Evolutionary conservation across 2,797 vertebrate species (phyloP).

Genomic region (Anas bernieri): DNA sequence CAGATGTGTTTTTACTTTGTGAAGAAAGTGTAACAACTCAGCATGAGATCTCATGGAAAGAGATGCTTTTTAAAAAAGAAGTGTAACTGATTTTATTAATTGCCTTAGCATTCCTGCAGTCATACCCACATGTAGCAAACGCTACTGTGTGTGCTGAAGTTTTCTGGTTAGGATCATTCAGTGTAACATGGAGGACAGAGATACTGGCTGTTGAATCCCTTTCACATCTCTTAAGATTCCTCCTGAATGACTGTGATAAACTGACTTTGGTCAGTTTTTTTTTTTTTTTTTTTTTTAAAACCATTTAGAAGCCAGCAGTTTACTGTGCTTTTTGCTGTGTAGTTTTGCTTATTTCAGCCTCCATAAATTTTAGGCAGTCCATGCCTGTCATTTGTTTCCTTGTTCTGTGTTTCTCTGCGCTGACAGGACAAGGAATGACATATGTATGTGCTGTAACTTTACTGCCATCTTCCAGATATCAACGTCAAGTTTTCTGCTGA

Average conservation of each 20-base stretch:
- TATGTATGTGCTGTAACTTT: neutral
- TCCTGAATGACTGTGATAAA: neutral
- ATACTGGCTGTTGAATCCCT: neutral
- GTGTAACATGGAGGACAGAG: neutral
- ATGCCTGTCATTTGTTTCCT: accelerated
- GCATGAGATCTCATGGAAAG: neutral
- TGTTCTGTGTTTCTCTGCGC: neutral
- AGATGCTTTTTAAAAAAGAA: neutral
- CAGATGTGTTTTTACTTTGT: neutral
- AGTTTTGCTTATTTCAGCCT: neutral
- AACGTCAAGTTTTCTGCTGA: neutral
- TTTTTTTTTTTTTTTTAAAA: neutral
- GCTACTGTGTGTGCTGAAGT: accelerated
- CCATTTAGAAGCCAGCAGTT: neutral
- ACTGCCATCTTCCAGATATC: neutral
- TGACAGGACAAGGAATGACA: neutral
- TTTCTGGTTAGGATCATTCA: accelerated
- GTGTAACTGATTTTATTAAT: neutral
- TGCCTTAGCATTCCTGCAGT: neutral
- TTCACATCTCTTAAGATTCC: neutral
- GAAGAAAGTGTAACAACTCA: neutral
- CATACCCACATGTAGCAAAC: too few relatives aligned
- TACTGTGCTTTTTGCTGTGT: neutral
- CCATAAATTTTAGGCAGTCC: neutral
- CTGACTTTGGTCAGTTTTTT: neutral